Base-by-base conservation (phyloP, 2,113 vertebrate genomes). In the Dicaeum eximium region DNA sequence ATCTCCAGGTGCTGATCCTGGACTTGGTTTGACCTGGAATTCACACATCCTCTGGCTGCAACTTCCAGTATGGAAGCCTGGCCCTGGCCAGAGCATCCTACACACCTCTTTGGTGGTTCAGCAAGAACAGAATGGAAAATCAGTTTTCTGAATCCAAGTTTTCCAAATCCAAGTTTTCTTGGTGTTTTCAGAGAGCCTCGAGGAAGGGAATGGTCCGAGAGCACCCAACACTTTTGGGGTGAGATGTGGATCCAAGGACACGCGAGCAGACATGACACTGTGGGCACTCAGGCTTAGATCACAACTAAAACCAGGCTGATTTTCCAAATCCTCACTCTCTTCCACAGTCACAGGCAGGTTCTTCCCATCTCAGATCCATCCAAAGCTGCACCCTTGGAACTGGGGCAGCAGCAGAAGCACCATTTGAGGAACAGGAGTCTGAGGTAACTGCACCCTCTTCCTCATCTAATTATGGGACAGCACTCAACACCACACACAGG, bases 221-320 rank as follows among this genome's bases (percentile, higher is more conserved):
- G 9, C 53, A n/a, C 44, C 28, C 33, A 38, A 30, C 61, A 8
- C 2, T 19, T 65, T 69, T 30, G 21, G 50, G 33, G 5, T 7
- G 3, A 61, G 45, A 2, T 10, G 51, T 42, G 35, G 40, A 23
- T 31, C 54, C 54, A 25, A 35, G 57, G 38, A 66, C 4, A 2
- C 0, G 0, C 0, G 6, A 22, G 9, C 48, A 58, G 40, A 31
- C 1, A 1, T 1, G 30, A 27, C 2, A 0, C 15, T 20, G 12
- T 4, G 45, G 11, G 28, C 33, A 6, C 44, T 53, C n/a, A 22
- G 69, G 37, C 42, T 66, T 27, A 48, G 9, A 51, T 37, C 24
- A 37, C 21, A 48, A 19, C 37, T 82, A 60, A 78, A 61, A 67
- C 14, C 14, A 38, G 58, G 30, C 11, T 80, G 27, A 13, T 71